Evolutionary conservation across 2,888 invertebrate species (phyloP).

Genomic region (Tortricodes alternella): DNA sequence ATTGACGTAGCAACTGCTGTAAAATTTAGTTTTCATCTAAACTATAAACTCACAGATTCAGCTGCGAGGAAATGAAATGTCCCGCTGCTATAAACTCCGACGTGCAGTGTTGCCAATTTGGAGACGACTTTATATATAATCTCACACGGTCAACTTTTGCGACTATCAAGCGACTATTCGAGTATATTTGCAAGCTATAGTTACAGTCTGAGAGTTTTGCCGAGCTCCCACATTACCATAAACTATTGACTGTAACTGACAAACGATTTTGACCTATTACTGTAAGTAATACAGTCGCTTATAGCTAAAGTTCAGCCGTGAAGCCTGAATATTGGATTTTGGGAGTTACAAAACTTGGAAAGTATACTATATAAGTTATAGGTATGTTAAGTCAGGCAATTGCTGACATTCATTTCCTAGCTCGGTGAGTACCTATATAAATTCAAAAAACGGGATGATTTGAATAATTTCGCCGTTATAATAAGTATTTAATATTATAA

Average conservation of each 20-base stretch:
- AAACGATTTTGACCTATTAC: conserved; percentile 2
- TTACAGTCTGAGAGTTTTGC: conserved; percentile 1
- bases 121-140: no score
- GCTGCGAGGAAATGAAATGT: no score
- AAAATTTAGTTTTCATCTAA: no score
- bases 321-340: conserved; percentile 5
- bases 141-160: no score
- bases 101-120: no score
- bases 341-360: not conserved
- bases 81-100: no score
- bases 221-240: not conserved
- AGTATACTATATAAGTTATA: not conserved
- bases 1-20: no score
- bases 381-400: not conserved
- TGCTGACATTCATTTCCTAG: not conserved
- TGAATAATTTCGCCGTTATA: not conserved
- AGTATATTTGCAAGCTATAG: not conserved
- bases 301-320: conserved; percentile 4
- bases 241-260: conserved; percentile 4
- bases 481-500: not conserved
- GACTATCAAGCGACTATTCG: no score
- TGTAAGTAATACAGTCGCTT: conserved; percentile 9
- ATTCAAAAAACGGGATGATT: not conserved
- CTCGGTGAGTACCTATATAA: not conserved
- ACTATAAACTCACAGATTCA: no score